These are phyloP conservation scores for Campylomormyrus numenius DNA, from an alignment of 2,113 vertebrate species.

Conservation along the genomic window DNA sequence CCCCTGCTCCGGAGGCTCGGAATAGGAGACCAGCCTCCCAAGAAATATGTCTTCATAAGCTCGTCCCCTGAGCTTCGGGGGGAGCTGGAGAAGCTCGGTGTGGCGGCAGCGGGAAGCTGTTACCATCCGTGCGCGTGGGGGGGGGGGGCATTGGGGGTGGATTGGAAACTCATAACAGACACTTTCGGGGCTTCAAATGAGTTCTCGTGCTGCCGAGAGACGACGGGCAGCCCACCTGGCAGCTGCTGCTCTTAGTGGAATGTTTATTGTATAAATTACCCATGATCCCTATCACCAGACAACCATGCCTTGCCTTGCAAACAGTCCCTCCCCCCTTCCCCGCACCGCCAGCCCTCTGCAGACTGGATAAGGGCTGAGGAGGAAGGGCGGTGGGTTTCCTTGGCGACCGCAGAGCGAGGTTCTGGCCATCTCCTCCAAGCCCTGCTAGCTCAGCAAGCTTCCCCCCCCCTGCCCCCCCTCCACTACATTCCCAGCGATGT, in stretches of 20 bases:
- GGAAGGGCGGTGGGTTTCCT: background rate
- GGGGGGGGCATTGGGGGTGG: background rate
- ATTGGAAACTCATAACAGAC: background rate
- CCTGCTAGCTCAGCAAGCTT: background rate
- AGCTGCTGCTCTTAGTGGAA: slow-evolving; percentile 1
- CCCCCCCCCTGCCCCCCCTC: background rate
- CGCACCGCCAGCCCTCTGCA: background rate
- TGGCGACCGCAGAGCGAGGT: background rate
- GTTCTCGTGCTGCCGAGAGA: background rate
- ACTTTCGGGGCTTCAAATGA: background rate
- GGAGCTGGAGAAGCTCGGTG: background rate
- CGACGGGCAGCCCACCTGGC: background rate
- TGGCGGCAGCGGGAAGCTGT: background rate
- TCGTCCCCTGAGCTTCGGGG: background rate
- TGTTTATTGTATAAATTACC: slow-evolving; percentile 16
- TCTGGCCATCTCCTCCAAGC: background rate
- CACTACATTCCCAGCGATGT: background rate
- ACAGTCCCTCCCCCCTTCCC: too few relatives aligned
- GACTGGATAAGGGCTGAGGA: background rate
- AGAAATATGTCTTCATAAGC: slow-evolving; percentile 2
- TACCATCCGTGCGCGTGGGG: background rate
- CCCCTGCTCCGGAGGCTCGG: too few relatives aligned
- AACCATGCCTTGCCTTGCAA: background rate
- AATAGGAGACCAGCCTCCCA: background rate
- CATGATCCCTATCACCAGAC: slow-evolving; percentile 19